Evolutionary conservation across 2,797 vertebrate species (phyloP), one percentile per base, ranked within the genome.

Genomic region (Coranthus polyacanthus): DNA sequence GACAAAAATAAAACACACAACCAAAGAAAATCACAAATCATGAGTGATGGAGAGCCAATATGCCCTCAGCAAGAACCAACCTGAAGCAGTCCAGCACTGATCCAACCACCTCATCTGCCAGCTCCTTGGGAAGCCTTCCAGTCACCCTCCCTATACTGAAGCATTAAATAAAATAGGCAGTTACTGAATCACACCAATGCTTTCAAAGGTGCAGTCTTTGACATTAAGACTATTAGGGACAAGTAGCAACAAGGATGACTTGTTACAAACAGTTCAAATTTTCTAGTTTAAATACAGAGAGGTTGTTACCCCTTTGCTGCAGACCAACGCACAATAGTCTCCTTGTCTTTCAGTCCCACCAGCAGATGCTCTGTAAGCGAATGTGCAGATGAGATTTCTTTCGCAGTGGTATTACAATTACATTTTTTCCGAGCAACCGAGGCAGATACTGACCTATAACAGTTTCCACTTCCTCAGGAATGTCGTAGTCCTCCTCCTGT

Each of bases 321-420:
- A 85, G 98, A 98, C 98, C 98, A 99, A 57, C 98, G 95, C 46
- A 99, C 98, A 5, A 98, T 92, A 0, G 97, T 98, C 83, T 99
- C 96, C 79, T 96, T 98, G 90, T 99, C 98, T 87, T 98, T 99
- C 79, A 99, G 86, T 39, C 96, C 98, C 43, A 94, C 78, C 86
- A 99, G 84, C 53, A 99, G 92, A 88, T 97, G 93, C 71, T 98
- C 98, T 99, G 93, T 39, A 88, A 88, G 84, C 68, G 4, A 43
- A 68, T 16, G 57, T 15, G 16, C 0, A 68, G 10, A 73, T 61
- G 13, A 8, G 0, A 69, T 17, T 70, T 39, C 7, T 50, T 67
- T 20, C 51, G 5, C 0, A 32, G 3, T 32, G 0, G 0, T 6
- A 29, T 1, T 18, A 1, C 42, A 26, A n/a, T n/a, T n/a, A 21